phyloP scores from a whole-genome alignment of 1,140 invertebrate species.

The Caenorhabditis brenneri region DNA sequence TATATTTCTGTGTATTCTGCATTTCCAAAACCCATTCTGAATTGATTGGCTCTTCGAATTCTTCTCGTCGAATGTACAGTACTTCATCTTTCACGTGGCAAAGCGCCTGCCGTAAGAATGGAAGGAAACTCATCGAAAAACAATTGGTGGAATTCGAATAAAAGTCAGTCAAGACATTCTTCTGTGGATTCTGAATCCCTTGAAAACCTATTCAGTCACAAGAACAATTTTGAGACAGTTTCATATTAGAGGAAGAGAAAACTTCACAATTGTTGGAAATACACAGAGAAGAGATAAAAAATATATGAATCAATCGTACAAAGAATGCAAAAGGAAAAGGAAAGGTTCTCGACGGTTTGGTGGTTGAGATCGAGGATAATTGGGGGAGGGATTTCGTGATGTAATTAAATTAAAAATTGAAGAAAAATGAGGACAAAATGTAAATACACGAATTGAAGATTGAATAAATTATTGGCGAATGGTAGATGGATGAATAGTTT shows the following conservation, averaged over 20 bases:
- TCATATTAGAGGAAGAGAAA: neutral
- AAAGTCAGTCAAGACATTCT: neutral
- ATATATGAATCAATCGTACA: slow-evolving; percentile 10
- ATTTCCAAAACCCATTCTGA: slow-evolving; percentile 32
- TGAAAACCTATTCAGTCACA: neutral
- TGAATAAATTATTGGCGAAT: neutral
- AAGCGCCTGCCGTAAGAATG: neutral
- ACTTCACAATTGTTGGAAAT: neutral
- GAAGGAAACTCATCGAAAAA: neutral
- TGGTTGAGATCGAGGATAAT: slow-evolving; percentile 16
- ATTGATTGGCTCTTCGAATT: slow-evolving; percentile 23
- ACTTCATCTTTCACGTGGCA: slow-evolving; percentile 36
- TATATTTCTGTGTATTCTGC: slow-evolving; percentile 18
- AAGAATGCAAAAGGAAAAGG: neutral
- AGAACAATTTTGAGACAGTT: too few species aligned
- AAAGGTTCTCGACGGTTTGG: neutral
- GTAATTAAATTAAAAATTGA: neutral
- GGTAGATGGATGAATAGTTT: slow-evolving; percentile 55
- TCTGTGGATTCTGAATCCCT: neutral
- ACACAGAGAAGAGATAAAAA: neutral
- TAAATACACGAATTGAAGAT: neutral
- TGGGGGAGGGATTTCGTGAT: neutral
- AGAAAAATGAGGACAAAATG: neutral
- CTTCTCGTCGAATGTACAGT: neutral
- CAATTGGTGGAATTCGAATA: neutral